Base-by-base conservation (phyloP, 1,140 invertebrate genomes). In the Brachionus rotundiformis region DNA sequence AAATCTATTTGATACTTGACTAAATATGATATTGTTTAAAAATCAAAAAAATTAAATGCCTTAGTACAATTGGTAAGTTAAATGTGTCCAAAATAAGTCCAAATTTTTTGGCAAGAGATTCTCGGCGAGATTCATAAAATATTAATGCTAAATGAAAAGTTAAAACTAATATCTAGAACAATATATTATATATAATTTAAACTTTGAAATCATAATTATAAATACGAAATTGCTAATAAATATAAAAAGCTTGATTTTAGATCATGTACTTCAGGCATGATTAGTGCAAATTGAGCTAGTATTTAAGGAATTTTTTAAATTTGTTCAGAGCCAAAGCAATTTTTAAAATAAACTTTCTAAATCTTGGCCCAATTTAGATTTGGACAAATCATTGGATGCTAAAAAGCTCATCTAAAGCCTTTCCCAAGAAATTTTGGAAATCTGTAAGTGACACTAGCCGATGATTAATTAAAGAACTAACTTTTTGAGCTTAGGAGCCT, bases 371-470 rank as follows among this genome's bases (percentile, higher is more conserved):
- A 19, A 54, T 54, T 54, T 54, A 54, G 47, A 54, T 54, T 54
- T 68, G 23, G 7, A 54, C 47, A 19, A n/a, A 25, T 54, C 8
- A 77, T 79, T 63, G 44, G 54, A 79, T 63, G 76, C 27, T 41
- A 39, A 54, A 59, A 44, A 44, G 27, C 25, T 73, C 68, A 73
- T 44, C 36, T 44, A 23, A 23, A 19, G 68, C 16, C 7, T 79
- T 79, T 79, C 76, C 76, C 8, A 79, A 79, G 29, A 54, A 63
- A 79, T 79, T 59, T 63, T 79, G 76, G 76, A 79, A 79, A 63
- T 59, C 76, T 79, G 76, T 79, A 79, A 79, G 68, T 41, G 23
- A 31, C 8, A 73, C 3, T 31, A 39, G n/a, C n/a, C n/a, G n/a
- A n/a, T n/a, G n/a, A n/a, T n/a, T 33, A n/a, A 41, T 75, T 23